Percentiles rank a stretch among this genome's conserved stretches.
Evolutionary conservation across 1,140 invertebrate species (phyloP).

Genomic region (Ceratoteleas bidentatus): DNA sequence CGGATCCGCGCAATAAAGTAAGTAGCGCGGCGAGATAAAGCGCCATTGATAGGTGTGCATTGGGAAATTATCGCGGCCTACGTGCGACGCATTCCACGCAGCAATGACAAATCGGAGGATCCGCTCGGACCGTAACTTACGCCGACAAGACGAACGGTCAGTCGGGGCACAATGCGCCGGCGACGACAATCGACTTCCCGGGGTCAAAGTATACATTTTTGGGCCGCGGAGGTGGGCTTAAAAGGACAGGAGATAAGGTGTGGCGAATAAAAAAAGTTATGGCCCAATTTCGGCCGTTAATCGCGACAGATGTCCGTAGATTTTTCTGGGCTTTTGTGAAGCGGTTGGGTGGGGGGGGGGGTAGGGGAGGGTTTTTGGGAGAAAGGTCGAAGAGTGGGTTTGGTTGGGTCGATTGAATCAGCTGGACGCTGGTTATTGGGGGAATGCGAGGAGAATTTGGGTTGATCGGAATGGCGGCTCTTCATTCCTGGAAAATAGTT

Average conservation of each 20-base stretch:
- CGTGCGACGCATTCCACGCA: slow-evolving; percentile 49
- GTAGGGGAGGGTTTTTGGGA: too few species aligned
- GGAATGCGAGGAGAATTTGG: too few species aligned
- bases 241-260: slow-evolving; percentile 24
- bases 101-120: slow-evolving; percentile 57
- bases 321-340: too few species aligned
- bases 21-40: slow-evolving; percentile 39
- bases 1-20: slow-evolving; percentile 40
- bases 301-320: too few species aligned
- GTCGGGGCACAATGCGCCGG: slow-evolving; percentile 29
- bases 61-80: slow-evolving; percentile 61
- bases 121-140: slow-evolving; percentile 40
- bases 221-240: slow-evolving; percentile 6
- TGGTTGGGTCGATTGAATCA: too few species aligned
- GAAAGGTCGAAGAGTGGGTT: too few species aligned
- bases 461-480: too few species aligned
- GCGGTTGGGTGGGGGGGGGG: too few species aligned
- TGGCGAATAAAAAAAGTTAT: slow-evolving; percentile 15
- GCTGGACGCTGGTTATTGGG: too few species aligned
- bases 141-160: slow-evolving; percentile 46
- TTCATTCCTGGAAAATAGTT: too few species aligned
- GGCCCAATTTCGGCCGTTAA: neutral
- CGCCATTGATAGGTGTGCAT: slow-evolving; percentile 51
- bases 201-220: neutral
- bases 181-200: slow-evolving; percentile 26